Conservation (phyloP, 1,140 invertebrate species). For the Sinella curviseta region DNA sequence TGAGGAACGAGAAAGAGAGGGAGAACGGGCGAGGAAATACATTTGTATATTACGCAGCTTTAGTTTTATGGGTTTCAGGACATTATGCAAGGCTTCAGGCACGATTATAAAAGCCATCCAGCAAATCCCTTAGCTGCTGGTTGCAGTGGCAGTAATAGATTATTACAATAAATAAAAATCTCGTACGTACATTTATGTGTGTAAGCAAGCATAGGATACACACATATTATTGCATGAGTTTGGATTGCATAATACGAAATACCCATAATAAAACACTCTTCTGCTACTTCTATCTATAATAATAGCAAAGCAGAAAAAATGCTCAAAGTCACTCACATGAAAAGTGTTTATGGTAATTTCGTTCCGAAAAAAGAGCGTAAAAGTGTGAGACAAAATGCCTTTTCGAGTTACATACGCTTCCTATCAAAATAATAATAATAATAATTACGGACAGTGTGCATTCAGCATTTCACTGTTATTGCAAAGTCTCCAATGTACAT, state of each 20-base stretch:
- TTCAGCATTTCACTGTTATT: no score
- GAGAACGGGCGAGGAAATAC: not conserved
- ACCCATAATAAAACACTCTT: not conserved
- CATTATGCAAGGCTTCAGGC: not conserved
- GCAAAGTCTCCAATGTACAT: no score
- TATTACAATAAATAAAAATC: constrained; percentile 17
- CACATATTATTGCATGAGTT: not conserved
- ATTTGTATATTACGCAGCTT: not conserved
- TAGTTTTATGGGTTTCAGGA: not conserved
- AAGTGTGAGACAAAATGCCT: not conserved
- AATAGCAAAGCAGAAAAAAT: no score
- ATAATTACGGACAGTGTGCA: not conserved
- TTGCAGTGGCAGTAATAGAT: not conserved
- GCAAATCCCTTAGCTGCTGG: not conserved
- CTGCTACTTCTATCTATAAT: no score
- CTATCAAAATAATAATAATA: constrained; percentile 5
- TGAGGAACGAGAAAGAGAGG: no score
- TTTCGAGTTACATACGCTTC: not conserved
- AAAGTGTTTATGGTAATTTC: constrained; percentile 16
- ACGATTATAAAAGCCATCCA: not conserved
- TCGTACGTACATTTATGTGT: not conserved
- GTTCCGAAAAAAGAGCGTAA: not conserved
- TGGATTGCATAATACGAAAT: not conserved
- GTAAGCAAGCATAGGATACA: not conserved
- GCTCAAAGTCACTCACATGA: no score